Evolutionary conservation across 2,888 invertebrate species (phyloP), one percentile per base, ranked within the genome.

Genomic region (Andricus quercusramuli): DNA sequence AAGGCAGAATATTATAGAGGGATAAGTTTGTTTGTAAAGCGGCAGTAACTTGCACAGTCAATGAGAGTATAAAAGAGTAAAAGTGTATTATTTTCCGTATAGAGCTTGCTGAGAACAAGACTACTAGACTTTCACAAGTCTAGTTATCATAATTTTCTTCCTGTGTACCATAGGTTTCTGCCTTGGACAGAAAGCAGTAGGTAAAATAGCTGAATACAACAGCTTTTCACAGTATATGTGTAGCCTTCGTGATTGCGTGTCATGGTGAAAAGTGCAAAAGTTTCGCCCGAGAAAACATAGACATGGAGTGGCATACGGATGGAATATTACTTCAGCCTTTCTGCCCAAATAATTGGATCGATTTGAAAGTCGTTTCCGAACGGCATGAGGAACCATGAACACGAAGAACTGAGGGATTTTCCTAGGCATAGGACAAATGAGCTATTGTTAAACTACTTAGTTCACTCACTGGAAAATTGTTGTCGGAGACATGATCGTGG

Each of bases 311-410:
- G 15, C 25, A 25, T 25, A 15, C 62, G 25, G 62, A 62, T 25
- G 15, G 62, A 62, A 62, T 62, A 62, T 62, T 25, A 25, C 62
- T 62, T 62, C 15, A 25, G 25, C 15, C 13, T 62, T 62, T 25
- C 25, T 62, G 62, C 8, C 29, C 62, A 62, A 62, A 62, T 62
- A 62, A 62, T 62, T 62, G 62, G 62, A 62, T 62, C 62, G 62
- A 62, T 62, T 62, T 62, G 25, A 62, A 25, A 25, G 25, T 62
- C 15, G 25, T 62, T 62, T 62, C 25, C 62, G 62, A 25, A 62
- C 5, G 15, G 25, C 25, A 62, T 62, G 25, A 62, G 62, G 62
- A 62, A 62, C 25, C 15, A 62, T 62, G 15, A 15, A 25, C 22
- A 6, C 3, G 62, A 62, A 25, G 62, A 62, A 25, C 62, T 62